A percentile compares a stretch with the other conserved stretches of the same genome.
phyloP scores from a whole-genome alignment of 2,113 vertebrate genomes.

The Calypte anna region DNA sequence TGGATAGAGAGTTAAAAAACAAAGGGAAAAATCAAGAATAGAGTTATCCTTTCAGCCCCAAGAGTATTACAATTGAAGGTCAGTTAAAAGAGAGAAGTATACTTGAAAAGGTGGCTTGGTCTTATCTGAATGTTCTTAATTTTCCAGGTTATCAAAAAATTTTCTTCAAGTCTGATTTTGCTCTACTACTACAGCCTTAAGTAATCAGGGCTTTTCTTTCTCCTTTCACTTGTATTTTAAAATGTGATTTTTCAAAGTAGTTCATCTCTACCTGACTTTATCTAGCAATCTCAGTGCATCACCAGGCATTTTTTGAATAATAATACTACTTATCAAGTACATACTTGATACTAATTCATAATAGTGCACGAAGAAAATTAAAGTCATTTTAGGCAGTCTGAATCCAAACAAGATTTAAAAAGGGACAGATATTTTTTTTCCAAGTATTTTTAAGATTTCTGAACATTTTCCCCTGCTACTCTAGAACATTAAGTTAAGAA shows the following conservation, averaged over 20 bases:
- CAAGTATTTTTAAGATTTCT: not conserved
- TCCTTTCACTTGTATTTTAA: not conserved
- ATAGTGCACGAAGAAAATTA: not conserved
- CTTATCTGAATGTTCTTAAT: not conserved
- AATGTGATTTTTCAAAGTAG: not conserved
- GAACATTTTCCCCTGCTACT: not conserved
- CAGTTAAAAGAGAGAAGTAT: not conserved
- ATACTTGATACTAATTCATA: not conserved
- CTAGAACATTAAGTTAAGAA: not conserved
- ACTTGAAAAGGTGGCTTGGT: not conserved
- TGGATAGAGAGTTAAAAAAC: not conserved
- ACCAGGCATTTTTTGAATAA: not conserved
- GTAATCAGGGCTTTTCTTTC: not conserved
- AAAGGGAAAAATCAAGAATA: not conserved
- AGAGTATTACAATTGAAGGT: not conserved
- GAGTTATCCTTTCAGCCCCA: not conserved
- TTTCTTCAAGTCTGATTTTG: not conserved
- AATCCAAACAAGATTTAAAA: not conserved
- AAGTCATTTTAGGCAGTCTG: not conserved
- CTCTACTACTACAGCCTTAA: not conserved
- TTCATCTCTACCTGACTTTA: not conserved
- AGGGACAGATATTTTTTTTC: accelerated
- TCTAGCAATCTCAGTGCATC: not conserved
- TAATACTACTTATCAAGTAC: not conserved
- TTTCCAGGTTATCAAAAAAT: not conserved